Evolutionary conservation across 1,140 invertebrate genomes (phyloP), one percentile per base, ranked within the genome.

Genomic region (Drosophila pandora): DNA sequence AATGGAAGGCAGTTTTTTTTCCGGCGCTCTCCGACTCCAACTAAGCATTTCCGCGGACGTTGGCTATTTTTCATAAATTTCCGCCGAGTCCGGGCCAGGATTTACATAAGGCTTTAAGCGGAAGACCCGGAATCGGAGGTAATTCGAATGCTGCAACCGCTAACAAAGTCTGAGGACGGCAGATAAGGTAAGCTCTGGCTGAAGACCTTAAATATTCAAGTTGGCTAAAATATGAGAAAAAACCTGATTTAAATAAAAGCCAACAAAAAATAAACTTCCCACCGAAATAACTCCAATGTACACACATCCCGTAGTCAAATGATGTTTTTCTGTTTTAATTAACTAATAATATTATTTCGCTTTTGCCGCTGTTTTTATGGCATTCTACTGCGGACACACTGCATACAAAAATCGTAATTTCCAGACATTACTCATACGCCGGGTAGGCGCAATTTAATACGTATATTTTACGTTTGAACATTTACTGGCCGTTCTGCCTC

Each of bases 1-100:
- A 81, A 81, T 80, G 56, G 76, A 79, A 80, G 37, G 41, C 47
- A 17, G 47, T 69, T 63, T 81, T 73, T 73, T 73, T 2, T 3
- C 17, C 9, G 1, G n/a, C 7, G 45, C 2, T 25, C 13, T 12
- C 13, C 13, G 32, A 30, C 17, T 21, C 43, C 30, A 32, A 34
- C 75, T 58, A 41, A 63, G 63, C 63, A 63, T 63, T 58, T 79
- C 21, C 25, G 53, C 43, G 53, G 60, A 81, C 52, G 21, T 39
- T 72, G 68, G 25, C 17, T 12, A 55, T 72, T 63, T 61, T 60
- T 53, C 60, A 49, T 47, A 23, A 34, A 49, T 60, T 53, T 64
- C 47, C 50, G 23, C 45, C 22, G 52, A 56, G 13, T 43, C 43
- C 65, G 30, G 64, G 50, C 28, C 23, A 9, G 50, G 62, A 56